Percentiles rank a stretch among this genome's conserved stretches.
Evolutionary conservation across 2,113 vertebrate genomes (phyloP).

Genomic region (Amphiprion ocellaris): DNA sequence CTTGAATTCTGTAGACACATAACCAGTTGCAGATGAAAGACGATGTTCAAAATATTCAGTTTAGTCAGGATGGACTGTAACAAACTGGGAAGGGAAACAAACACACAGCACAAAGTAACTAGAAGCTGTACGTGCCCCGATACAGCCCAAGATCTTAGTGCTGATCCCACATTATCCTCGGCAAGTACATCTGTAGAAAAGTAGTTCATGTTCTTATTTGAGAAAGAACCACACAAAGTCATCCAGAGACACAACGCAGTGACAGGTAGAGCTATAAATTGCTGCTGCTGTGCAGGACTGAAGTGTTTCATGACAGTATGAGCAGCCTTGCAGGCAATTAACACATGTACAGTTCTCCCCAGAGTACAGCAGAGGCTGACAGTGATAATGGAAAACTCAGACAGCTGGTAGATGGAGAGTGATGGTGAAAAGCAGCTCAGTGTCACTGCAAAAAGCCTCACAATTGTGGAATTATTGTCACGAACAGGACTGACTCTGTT

Average conservation of each 20-base stretch:
- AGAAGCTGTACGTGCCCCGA: constrained; percentile 20
- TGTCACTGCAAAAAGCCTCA: constrained; percentile 69
- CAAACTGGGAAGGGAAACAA: constrained; percentile 35
- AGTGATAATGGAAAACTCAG: constrained; percentile 49
- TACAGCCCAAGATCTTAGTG: constrained; percentile 38
- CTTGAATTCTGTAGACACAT: constrained; percentile 42
- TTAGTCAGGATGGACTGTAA: constrained; percentile 33
- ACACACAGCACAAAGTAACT: constrained; percentile 23
- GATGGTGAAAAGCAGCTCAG: constrained; percentile 56
- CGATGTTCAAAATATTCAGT: constrained; percentile 17
- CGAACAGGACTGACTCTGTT: neutral
- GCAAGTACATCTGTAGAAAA: constrained; percentile 55
- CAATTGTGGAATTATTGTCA: constrained; percentile 3
- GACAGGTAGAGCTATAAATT: constrained; percentile 48
- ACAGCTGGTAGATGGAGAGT: constrained; percentile 35
- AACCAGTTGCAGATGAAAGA: constrained; percentile 51
- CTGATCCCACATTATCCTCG: constrained; percentile 50
- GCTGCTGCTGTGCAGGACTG: constrained; percentile 56
- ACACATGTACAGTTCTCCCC: constrained; percentile 69
- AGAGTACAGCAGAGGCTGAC: constrained; percentile 72
- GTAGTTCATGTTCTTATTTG: constrained; percentile 43
- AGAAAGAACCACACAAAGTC: constrained; percentile 41
- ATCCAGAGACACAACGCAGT: constrained; percentile 68
- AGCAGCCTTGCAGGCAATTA: constrained; percentile 67
- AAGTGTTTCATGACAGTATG: constrained; percentile 67